Evolutionary conservation across 2,113 vertebrate species (phyloP), one percentile per base, ranked within the genome.

Genomic region (Pao palembangensis): DNA sequence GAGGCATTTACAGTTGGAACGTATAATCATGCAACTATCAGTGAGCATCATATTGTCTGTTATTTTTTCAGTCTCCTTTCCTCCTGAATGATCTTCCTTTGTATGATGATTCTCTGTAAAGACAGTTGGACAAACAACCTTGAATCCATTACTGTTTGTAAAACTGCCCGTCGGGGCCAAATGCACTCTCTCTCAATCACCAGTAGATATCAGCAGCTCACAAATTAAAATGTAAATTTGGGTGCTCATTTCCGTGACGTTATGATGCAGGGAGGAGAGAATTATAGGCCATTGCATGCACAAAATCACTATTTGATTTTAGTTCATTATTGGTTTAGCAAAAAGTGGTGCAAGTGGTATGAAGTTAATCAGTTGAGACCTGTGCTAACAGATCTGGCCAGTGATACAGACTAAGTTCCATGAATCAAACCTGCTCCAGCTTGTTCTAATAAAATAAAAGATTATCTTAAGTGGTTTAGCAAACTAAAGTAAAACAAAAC

Each of bases 281-380:
- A 77, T 71, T 53, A 78, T 23, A 3, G 21, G 21, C 21, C 3
- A 23, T 3, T 23, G 21, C 21, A 23, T 5, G 50, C 49, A 19
- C 56, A 56, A 18, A 71, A 64, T 68, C 62, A 42, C 43, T 31
- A 49, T 75, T 78, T 38, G 10, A 65, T 64, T 71, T 55, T 42
- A 61, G 49, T n/a, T 25, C 51, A 63, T 79, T 69, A 55, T 50
- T 65, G 67, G 67, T 51, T 38, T 57, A 64, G 44, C 69, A 65
- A 68, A 28, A 79, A 72, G 38, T 50, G 55, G 64, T 65, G 52
- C 17, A 64, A 63, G 46, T 15, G 54, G 41, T 67, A 67, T 53
- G 64, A 81, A 69, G 57, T 68, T 81, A 80, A 83, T 75, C 41
- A 72, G 51, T 52, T 70, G 57, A 76, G 67, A 73, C 64, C 64